Conservation (phyloP, 1,140 invertebrate species). For the Ips nitidus region DNA sequence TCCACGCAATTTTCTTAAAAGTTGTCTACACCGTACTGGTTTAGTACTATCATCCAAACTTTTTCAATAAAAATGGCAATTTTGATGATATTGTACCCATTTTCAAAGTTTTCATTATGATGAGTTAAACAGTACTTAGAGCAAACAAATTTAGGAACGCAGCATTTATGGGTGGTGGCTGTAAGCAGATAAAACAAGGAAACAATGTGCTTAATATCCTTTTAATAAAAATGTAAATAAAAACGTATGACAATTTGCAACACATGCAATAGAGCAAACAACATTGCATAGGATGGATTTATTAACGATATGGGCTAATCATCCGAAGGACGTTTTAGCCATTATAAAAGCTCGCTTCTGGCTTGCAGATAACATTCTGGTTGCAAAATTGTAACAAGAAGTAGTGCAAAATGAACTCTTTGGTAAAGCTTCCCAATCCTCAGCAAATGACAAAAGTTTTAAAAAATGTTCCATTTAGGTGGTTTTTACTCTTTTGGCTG, state of each 20-base stretch:
- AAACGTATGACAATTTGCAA: background rate
- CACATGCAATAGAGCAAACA: background rate
- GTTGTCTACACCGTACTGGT: no score
- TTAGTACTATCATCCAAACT: no score
- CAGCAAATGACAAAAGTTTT: background rate
- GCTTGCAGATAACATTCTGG: no score
- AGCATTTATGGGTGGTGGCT: constrained; percentile 14
- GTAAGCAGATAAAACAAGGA: constrained; percentile 5
- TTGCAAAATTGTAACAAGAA: no score
- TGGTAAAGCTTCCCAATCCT: constrained; percentile 6
- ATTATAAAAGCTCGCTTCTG: constrained; percentile 9
- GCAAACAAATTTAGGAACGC: background rate
- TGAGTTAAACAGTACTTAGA: no score
- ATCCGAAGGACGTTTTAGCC: constrained; percentile 8
- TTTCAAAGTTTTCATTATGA: no score
- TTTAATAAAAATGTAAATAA: constrained; percentile 7
- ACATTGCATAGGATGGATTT: constrained; percentile 15
- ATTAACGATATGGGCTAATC: background rate
- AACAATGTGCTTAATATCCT: background rate
- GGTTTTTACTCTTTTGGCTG: background rate
- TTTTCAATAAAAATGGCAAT: no score
- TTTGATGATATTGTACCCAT: no score
- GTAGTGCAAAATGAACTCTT: constrained; percentile 10
- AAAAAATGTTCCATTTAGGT: background rate
- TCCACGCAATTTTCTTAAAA: no score